Conservation (phyloP, 1,140 invertebrate genomes). For the Drosophila sproati region DNA sequence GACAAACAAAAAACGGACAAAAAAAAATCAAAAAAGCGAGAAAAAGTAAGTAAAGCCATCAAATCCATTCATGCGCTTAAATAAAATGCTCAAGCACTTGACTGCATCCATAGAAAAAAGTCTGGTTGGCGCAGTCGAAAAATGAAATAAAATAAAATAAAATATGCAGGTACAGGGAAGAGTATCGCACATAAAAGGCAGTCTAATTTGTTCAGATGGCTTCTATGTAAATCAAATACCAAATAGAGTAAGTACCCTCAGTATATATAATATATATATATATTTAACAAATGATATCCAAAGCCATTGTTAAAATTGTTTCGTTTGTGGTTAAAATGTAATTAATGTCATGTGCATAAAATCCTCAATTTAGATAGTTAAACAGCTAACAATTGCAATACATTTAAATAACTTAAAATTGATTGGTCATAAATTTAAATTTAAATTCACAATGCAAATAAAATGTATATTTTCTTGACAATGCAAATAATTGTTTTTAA, state of each 20-base stretch:
- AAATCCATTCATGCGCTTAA: conserved; percentile 84
- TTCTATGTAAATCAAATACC: conserved; percentile 34
- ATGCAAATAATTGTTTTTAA: neutral
- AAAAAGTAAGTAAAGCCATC: conserved; percentile 70
- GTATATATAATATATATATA: conserved; percentile 3
- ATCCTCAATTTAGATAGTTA: conserved; percentile 1
- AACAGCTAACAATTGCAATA: neutral
- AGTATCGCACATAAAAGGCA: conserved; percentile 53
- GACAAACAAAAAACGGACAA: conserved; percentile 18
- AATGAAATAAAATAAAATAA: conserved; percentile 38
- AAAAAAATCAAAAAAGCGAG: conserved; percentile 4
- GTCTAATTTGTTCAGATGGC: conserved; percentile 77
- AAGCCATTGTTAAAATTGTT: neutral
- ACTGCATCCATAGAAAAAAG: conserved; percentile 82
- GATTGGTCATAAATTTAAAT: neutral
- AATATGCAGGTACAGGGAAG: conserved; percentile 32
- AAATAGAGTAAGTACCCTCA: neutral
- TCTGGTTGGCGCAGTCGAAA: conserved; percentile 50
- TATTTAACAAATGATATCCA: conserved; percentile 6
- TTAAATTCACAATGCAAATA: no score
- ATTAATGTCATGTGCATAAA: neutral
- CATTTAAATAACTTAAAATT: neutral
- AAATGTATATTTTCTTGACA: no score
- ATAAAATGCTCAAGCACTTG: conserved; percentile 84
- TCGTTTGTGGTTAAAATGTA: conserved; percentile 2